Base-by-base conservation (phyloP, 2,888 invertebrate genomes). In the Callosobruchus maculatus region DNA sequence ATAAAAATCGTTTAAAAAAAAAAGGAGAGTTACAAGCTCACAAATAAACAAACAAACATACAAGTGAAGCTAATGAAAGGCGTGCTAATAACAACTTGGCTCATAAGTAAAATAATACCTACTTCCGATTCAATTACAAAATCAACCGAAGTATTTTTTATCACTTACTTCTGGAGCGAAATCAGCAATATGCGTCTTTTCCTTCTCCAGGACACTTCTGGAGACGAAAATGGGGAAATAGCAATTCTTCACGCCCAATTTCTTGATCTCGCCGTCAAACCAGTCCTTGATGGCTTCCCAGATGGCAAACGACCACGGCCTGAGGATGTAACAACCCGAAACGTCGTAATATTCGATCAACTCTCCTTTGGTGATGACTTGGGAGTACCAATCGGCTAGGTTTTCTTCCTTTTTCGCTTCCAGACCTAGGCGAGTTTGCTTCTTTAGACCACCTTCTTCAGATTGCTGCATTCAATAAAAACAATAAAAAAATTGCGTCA, bases 311-410 rank as follows among this genome's bases (percentile, higher is more conserved):
- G 98, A 94, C 98, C 99, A 99, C 13, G 98, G 99, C 21, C 99
- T 93, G 72, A 99, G 91, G 82, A 99, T 97, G 87, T 99, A 99
- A 87, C 99, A 99, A 0, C 99, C 99, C 72, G 98, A 98, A 3
- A 99, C 97, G 87, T 99, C 98, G 86, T 99, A 99, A 88, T 99
- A 99, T 86, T 99, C 99, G 73, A 99, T 99, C 92, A 99, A 92
- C 88, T 99, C 99, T 70, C 97, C 93, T 86, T 97, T 97, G 0
- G 95, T 95, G 75, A 92, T 91, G 73, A 95, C 95, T 89, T 98
- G 98, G 0, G 97, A 96, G 87, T 99, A 99, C 99, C 99, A 99
- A 77, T 99, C 98, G 0, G 98, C 90, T 30, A 99, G 89, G 85
- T 97, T 96, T 22, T 95, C 97, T 81, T 94, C 94, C 86, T 99